Evolutionary conservation across 2,113 vertebrate genomes (phyloP).

Genomic region (Rostratula benghalensis): DNA sequence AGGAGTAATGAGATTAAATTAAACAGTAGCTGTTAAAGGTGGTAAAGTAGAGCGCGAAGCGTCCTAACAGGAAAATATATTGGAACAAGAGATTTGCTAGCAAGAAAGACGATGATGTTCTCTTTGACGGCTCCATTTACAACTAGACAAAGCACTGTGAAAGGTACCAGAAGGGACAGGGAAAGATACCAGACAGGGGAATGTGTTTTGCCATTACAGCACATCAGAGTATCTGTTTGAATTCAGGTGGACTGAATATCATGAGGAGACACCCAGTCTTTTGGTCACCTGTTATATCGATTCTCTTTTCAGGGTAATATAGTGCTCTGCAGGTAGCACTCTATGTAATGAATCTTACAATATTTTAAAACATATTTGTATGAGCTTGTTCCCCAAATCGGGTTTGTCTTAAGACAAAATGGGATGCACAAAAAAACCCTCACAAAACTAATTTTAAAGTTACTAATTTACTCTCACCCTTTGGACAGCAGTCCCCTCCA

Average conservation of each 20-base stretch:
- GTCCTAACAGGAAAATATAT: neutral
- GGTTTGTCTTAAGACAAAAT: neutral
- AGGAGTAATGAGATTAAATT: neutral
- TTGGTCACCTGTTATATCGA: neutral
- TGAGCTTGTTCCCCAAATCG: neutral
- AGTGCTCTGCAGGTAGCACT: neutral
- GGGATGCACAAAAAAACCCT: neutral
- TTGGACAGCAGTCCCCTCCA: neutral
- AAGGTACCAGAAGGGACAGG: neutral
- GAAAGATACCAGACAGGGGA: no score
- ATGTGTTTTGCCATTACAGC: fast-evolving
- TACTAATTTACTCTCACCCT: neutral
- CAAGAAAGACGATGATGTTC: neutral
- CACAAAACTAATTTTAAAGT: neutral
- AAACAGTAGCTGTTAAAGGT: neutral
- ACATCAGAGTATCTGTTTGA: neutral
- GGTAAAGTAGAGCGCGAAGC: neutral
- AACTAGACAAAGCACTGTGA: neutral
- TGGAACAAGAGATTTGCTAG: neutral
- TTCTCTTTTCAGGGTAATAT: neutral
- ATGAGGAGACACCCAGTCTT: neutral
- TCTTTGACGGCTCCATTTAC: neutral
- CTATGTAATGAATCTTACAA: neutral
- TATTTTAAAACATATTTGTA: neutral
- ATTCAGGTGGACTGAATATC: neutral